Evolutionary conservation across 2,797 vertebrate genomes (phyloP).

Genomic region (Galaxias olidus): DNA sequence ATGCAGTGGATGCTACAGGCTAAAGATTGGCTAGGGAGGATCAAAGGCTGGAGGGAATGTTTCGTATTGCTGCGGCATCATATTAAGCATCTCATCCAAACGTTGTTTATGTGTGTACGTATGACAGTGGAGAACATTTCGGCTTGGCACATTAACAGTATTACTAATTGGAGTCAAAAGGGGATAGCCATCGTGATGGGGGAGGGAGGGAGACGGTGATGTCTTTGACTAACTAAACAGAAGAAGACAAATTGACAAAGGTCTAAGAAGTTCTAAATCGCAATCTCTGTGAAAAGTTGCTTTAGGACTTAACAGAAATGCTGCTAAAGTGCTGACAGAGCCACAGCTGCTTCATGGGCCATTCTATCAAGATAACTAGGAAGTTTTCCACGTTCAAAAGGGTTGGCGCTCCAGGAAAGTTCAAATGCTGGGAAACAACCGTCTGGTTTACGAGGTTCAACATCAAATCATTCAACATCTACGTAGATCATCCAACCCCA

Average conservation of each 20-base stretch:
- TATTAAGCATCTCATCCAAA: conserved; percentile 41
- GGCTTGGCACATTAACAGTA: conserved; percentile 55
- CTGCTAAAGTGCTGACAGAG: conserved; percentile 31
- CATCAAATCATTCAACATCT: too few species aligned
- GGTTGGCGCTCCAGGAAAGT: neutral
- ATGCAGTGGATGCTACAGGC: conserved; percentile 44
- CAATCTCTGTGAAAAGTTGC: conserved; percentile 33
- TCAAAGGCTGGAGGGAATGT: conserved; percentile 55
- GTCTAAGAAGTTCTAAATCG: conserved; percentile 34
- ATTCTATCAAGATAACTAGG: conserved; percentile 16
- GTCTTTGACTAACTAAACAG: conserved; percentile 64
- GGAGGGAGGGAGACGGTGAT: conserved; percentile 60
- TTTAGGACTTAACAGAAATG: conserved; percentile 34
- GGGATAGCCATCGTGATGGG: conserved; percentile 53
- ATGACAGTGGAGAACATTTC: conserved; percentile 73
- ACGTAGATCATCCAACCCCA: neutral
- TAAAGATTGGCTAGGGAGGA: conserved; percentile 41
- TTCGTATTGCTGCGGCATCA: conserved; percentile 34
- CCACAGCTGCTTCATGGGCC: conserved; percentile 12
- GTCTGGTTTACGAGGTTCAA: too few species aligned
- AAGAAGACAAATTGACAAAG: conserved; percentile 63
- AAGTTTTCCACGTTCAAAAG: conserved; percentile 15
- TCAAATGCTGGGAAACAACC: neutral
- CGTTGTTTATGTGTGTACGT: conserved; percentile 45
- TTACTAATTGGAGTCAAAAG: conserved; percentile 69